These are phyloP conservation scores for Enteromius argenteus DNA, from an alignment of 2,797 vertebrate genomes.

Conservation along the genomic window DNA sequence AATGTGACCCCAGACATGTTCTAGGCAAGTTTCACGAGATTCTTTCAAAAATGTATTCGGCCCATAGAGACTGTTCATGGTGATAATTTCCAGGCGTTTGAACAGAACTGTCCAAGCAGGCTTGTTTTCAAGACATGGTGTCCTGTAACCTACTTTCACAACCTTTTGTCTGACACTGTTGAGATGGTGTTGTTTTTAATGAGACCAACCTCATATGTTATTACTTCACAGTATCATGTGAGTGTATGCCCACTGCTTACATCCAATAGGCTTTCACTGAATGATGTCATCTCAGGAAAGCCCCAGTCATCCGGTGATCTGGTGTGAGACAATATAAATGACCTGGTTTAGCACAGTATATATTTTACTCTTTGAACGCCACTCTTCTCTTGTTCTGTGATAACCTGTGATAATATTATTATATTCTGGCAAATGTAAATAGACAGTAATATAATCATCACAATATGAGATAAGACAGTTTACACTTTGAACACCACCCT, in stretches of 20 bases:
- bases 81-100: conserved; percentile 10
- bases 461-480: background rate
- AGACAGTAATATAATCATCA: background rate
- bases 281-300: conserved; percentile 57
- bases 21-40: background rate
- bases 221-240: conserved; percentile 60
- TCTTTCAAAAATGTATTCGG: background rate
- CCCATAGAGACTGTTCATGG: background rate
- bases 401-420: background rate
- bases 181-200: conserved; percentile 50
- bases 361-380: background rate
- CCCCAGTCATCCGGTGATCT: background rate
- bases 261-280: conserved; percentile 57
- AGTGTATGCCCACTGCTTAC: conserved; percentile 55
- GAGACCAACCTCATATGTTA: conserved; percentile 36
- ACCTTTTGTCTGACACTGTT: conserved; percentile 43
- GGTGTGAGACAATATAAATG: conserved; percentile 2
- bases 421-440: background rate
- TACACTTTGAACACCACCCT: background rate
- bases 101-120: background rate
- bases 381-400: background rate
- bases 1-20: background rate
- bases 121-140: conserved; percentile 29
- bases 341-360: background rate
- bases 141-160: conserved; percentile 69